These are phyloP conservation scores for Apteryx owenii DNA, from an alignment of 2,113 vertebrate species.

Conservation along the genomic window DNA sequence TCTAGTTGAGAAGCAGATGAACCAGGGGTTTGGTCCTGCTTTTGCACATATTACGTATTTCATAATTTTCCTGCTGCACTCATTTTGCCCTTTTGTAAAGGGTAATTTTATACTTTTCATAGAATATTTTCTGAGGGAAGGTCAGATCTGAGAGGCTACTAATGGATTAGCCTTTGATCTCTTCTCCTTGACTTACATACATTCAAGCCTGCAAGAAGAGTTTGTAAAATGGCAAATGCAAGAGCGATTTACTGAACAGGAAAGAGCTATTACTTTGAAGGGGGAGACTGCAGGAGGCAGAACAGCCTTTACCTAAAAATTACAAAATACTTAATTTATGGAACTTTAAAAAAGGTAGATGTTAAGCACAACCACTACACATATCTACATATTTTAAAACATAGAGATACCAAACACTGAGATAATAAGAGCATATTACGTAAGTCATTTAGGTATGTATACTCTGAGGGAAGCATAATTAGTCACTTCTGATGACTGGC, in stretches of 20 bases:
- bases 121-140: slow-evolving; percentile 17
- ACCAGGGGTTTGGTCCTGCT: not conserved
- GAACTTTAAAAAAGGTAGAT: not conserved
- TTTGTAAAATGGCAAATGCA: not conserved
- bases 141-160: not conserved
- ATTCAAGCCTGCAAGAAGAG: not conserved
- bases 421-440: not conserved
- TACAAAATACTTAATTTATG: not conserved
- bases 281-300: not conserved
- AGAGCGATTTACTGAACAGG: not conserved
- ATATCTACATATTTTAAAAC: not conserved
- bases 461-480: slow-evolving; percentile 4
- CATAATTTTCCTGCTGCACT: not conserved
- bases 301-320: not conserved
- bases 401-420: not conserved
- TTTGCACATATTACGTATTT: not conserved
- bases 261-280: not conserved
- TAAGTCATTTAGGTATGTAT: slow-evolving; percentile 5
- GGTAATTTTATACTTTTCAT: not conserved
- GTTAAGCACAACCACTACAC: not conserved
- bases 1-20: not conserved
- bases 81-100: not conserved
- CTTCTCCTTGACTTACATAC: not conserved
- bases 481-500: slow-evolving; percentile 30
- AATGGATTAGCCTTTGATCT: slow-evolving; percentile 48